These are phyloP conservation scores for Cremastobaeus sp. DNA, from an alignment of 2,888 invertebrate genomes.

Conservation along the genomic window DNA sequence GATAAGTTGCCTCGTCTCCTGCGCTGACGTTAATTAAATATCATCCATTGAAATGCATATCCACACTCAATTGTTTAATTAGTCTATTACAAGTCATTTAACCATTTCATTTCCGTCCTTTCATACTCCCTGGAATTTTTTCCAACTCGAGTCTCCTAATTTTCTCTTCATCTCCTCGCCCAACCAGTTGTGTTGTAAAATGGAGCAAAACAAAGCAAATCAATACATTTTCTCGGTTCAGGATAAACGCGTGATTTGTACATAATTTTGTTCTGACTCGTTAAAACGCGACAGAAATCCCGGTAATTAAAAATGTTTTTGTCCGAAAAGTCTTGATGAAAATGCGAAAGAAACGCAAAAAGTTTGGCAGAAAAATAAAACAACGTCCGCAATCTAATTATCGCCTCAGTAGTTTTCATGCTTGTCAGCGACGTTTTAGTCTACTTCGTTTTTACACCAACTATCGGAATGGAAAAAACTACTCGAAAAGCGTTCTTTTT, in stretches of 20 bases:
- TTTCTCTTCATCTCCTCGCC: no score
- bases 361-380: conserved; percentile 19
- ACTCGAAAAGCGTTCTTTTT: conserved; percentile 60
- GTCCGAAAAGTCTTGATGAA: conserved; percentile 8
- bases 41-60: conserved; percentile 59
- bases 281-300: background rate
- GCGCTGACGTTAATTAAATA: conserved; percentile 57
- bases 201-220: no score
- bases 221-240: no score
- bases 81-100: background rate
- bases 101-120: no score
- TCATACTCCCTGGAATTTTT: no score
- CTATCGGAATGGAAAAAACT: conserved; percentile 38
- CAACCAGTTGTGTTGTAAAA: no score
- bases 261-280: no score
- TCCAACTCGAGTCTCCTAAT: no score
- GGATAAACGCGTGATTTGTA: no score
- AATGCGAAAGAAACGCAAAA: conserved; percentile 20
- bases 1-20: conserved; percentile 40
- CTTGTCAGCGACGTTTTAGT: conserved; percentile 26
- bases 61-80: conserved; percentile 53
- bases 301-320: conserved; percentile 28
- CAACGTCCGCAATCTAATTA: conserved; percentile 36
- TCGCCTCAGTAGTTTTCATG: conserved; percentile 12
- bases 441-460: conserved; percentile 10